Evolutionary conservation across 2,888 invertebrate genomes (phyloP).

Genomic region (Callosobruchus maculatus): DNA sequence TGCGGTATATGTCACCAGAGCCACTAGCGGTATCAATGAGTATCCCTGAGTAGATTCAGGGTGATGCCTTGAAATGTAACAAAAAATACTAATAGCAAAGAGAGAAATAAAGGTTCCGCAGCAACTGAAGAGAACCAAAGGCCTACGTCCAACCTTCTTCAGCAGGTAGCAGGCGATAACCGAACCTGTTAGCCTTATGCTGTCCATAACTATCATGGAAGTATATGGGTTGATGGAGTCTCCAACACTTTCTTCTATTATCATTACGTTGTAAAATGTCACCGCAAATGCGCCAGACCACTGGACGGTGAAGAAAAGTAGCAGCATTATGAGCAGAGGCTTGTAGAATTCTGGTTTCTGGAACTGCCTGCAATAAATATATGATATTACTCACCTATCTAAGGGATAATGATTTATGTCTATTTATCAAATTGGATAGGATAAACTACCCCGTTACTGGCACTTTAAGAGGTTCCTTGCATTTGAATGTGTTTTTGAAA

Average conservation of each 20-base stretch:
- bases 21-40: slow-evolving; percentile 38
- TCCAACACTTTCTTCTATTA: slow-evolving; percentile 56
- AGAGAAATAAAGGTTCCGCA: slow-evolving; percentile 59
- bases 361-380: neutral
- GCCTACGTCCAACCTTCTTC: slow-evolving; percentile 60
- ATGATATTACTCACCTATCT: neutral
- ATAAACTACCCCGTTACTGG: too few species aligned
- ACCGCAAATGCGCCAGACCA: slow-evolving; percentile 68
- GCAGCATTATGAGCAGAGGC: slow-evolving; percentile 58
- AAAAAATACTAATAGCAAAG: slow-evolving; percentile 25
- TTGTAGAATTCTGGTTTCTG: slow-evolving; percentile 53
- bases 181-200: slow-evolving; percentile 59
- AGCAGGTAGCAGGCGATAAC: slow-evolving; percentile 60
- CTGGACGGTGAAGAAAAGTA: slow-evolving; percentile 64
- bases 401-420: too few species aligned
- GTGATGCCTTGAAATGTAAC: slow-evolving; percentile 16
- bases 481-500: too few species aligned
- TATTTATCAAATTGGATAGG: too few species aligned
- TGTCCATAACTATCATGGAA: slow-evolving; percentile 62
- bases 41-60: slow-evolving; percentile 29
- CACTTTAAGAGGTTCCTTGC: too few species aligned
- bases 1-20: slow-evolving; percentile 56
- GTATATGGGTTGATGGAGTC: slow-evolving; percentile 60
- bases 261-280: slow-evolving; percentile 65
- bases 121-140: slow-evolving; percentile 60